phyloP scores from a whole-genome alignment of 1,140 invertebrate genomes.

The Cryptotermes secundus region DNA sequence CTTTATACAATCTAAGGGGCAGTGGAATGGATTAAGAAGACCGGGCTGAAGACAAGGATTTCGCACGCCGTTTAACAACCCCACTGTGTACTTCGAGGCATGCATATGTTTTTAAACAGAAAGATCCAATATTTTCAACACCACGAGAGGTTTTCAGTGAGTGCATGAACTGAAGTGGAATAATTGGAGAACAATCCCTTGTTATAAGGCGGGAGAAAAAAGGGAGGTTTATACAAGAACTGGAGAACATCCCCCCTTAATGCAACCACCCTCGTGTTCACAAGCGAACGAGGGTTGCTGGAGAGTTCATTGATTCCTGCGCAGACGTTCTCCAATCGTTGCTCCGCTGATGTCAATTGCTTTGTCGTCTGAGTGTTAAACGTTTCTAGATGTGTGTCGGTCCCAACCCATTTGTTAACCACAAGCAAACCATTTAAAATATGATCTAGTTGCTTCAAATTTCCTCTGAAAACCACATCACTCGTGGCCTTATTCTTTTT shows the following conservation, averaged over 20 bases:
- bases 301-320: background rate
- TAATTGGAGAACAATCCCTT: constrained; percentile 16
- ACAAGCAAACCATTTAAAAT: background rate
- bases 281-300: background rate
- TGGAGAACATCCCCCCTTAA: background rate
- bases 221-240: background rate
- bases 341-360: background rate
- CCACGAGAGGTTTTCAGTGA: background rate
- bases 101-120: constrained; percentile 2
- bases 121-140: background rate
- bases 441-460: no score
- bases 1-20: no score
- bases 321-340: background rate
- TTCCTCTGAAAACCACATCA: no score
- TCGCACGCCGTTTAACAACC: background rate
- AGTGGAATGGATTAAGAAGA: no score
- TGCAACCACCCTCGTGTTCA: background rate
- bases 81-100: background rate
- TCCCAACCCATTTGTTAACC: background rate
- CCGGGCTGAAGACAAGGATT: background rate
- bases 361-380: background rate
- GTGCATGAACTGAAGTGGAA: background rate
- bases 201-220: background rate
- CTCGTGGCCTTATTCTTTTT: no score
- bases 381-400: background rate